Evolutionary conservation across 2,888 invertebrate species (phyloP), one percentile per base, ranked within the genome.

Genomic region (Phymatocera aterrima): DNA sequence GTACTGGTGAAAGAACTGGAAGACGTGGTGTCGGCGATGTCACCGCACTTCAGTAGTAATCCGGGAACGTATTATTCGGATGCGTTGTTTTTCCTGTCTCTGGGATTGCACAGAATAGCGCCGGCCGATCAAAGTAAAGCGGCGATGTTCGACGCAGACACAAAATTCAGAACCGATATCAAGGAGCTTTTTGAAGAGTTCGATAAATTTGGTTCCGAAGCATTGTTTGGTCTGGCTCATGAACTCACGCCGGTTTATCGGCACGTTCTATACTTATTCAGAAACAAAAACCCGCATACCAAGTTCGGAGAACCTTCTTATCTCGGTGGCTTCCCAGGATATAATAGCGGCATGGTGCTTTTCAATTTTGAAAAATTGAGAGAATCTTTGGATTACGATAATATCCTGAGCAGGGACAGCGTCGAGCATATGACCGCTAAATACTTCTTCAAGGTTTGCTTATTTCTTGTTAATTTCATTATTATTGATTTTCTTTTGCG

Each of bases 171-270:
- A 83, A 92, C 92, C 28, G 95, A 96, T 88, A 92, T 96, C 51
- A 91, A 91, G 61, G 90, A 94, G 80, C 91, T 97, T 3, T 94
- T 95, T 86, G 88, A 92, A 15, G 93, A 95, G 84, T 97, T 97
- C 87, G 90, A 94, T 15, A 91, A 91, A 65, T 96, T 96, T 88
- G 91, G 93, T 31, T 83, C 91, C 0, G 91, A 92, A 70, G 93
- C 95, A 81, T 88, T 96, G 18, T 94, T 95, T 84, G 96, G 96
- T 0, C 90, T 95, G 34, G 94, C 94, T 0, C 94, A 94, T 0
- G 96, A 97, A 87, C 90, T 95, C 77, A 95, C 95, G 4, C 96
- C 96, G 0, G 96, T 96, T 0, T 97, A 97, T 88, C 92, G 94
- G 57, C 96, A 96, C 87, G 93, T 95, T 64, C 91, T 96, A 18